A percentile compares a stretch with the other conserved stretches of the same genome.
phyloP scores from a whole-genome alignment of 2,113 vertebrate species.

The Smithornis capensis region DNA sequence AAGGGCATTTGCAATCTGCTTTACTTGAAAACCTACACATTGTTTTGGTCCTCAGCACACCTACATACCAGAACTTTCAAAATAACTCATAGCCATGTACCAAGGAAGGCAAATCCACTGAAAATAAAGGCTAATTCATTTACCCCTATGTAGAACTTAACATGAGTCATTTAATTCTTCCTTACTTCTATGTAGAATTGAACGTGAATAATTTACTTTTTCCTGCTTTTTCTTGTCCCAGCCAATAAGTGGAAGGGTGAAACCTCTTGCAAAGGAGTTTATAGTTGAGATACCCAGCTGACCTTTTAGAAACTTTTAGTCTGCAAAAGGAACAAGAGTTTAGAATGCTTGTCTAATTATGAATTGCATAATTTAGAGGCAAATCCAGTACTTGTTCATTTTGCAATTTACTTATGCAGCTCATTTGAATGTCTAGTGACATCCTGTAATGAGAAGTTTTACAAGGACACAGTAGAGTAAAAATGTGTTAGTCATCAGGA shows the following conservation, averaged over 20 bases:
- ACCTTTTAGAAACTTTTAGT: not conserved
- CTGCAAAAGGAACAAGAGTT: not conserved
- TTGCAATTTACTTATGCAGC: not conserved
- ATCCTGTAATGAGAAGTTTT: not conserved
- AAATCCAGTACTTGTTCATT: not conserved
- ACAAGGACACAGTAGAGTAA: not conserved
- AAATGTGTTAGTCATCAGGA: not conserved
- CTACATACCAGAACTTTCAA: not conserved
- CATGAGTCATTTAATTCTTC: not conserved
- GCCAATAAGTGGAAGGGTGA: not conserved
- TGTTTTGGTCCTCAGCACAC: constrained; percentile 3
- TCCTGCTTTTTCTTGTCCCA: not conserved
- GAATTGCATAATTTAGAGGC: not conserved
- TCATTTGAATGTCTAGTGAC: not conserved
- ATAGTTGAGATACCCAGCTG: not conserved
- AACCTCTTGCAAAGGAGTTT: not conserved
- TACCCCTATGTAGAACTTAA: not conserved
- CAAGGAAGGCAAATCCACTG: not conserved
- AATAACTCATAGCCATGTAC: not conserved
- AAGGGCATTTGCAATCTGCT: constrained; percentile 14
- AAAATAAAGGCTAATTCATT: not conserved
- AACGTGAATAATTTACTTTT: not conserved
- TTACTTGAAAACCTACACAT: not conserved
- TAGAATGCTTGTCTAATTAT: not conserved
- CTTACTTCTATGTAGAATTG: not conserved